phyloP scores from a whole-genome alignment of 2,113 vertebrate species.

The Pipa parva region DNA sequence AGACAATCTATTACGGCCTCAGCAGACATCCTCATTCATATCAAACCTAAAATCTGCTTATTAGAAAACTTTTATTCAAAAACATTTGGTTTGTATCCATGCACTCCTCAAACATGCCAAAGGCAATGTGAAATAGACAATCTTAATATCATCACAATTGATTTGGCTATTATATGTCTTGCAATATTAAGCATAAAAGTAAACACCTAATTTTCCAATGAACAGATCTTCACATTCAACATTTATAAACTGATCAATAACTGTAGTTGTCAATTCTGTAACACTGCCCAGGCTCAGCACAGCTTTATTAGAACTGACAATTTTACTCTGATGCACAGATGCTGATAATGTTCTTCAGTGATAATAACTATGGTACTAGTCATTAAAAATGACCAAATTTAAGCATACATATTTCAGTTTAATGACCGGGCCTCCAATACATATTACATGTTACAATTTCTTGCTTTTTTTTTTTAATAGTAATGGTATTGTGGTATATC shows the following conservation, averaged over 20 bases:
- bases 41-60: no score
- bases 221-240: slow-evolving; percentile 11
- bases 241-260: slow-evolving; percentile 24
- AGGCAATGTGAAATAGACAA: background rate
- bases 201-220: slow-evolving; percentile 23
- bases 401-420: slow-evolving; percentile 3
- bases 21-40: no score
- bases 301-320: slow-evolving; percentile 1
- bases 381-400: slow-evolving; percentile 7
- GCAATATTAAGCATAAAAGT: background rate
- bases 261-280: slow-evolving; percentile 2
- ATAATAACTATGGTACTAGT: background rate
- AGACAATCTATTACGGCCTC: no score
- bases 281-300: background rate
- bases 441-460: no score
- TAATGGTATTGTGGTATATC: no score
- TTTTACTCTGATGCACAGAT: slow-evolving; percentile 1
- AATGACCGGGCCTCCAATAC: no score
- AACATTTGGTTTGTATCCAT: no score
- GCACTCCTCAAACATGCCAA: no score
- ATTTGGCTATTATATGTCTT: background rate
- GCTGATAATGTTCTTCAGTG: slow-evolving; percentile 3
- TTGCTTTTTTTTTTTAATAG: no score
- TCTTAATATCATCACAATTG: background rate
- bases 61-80: no score